Evolutionary conservation across 2,888 invertebrate genomes (phyloP).

Genomic region (Mythimna ferrago): DNA sequence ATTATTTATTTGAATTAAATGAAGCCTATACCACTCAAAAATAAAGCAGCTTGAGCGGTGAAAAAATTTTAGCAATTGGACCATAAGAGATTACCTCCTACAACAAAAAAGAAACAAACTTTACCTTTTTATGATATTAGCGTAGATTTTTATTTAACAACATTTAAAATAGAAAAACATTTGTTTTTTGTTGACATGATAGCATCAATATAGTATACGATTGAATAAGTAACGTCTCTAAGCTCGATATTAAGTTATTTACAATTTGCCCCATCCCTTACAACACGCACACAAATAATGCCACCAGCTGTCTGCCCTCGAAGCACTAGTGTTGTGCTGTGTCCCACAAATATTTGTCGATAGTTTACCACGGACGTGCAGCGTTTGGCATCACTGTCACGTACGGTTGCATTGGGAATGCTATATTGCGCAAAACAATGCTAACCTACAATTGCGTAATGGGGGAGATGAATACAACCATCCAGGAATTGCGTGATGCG

Average conservation of each 20-base stretch:
- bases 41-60: no score
- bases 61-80: no score
- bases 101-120: no score
- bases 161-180: no score
- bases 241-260: background rate
- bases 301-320: slow-evolving; percentile 21
- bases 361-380: slow-evolving; percentile 54
- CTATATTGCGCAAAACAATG: slow-evolving; percentile 54
- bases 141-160: no score
- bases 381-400: slow-evolving; percentile 54
- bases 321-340: slow-evolving; percentile 42
- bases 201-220: background rate
- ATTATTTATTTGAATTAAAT: no score
- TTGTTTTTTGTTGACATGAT: no score
- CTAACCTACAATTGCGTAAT: slow-evolving; percentile 33
- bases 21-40: no score
- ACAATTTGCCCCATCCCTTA: background rate
- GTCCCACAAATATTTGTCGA: slow-evolving; percentile 60
- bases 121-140: no score
- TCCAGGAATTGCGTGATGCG: background rate
- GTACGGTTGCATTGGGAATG: slow-evolving; percentile 51
- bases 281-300: slow-evolving; percentile 23
- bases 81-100: no score
- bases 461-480: slow-evolving; percentile 26
- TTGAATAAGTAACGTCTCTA: background rate